Base-by-base conservation (phyloP, 2,113 vertebrate species). In the Scophthalmus maximus region DNA sequence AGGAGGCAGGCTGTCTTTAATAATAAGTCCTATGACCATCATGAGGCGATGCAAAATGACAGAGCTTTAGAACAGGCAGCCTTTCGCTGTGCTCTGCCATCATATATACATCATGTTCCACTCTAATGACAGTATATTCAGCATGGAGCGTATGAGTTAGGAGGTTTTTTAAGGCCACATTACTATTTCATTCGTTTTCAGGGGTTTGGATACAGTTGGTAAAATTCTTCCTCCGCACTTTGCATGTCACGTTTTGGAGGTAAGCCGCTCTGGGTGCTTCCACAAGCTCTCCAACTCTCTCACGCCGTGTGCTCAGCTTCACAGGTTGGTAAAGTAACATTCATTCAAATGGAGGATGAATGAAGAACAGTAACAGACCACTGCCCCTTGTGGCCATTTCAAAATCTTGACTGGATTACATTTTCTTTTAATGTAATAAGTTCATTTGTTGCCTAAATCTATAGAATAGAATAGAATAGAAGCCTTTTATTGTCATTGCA, bases 1-100 rank as follows among this genome's bases (percentile, higher is more conserved):
- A 53, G 55, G 65, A 86, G 27, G 70, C 74, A 32, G 53, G 59
- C 74, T 49, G 68, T 82, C 76, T 77, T 87, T 66, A 74, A 66
- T 70, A 69, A 84, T 74, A 86, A 82, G 34, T 60, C 40, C 47
- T 38, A 50, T 58, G 73, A 73, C 81, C 52, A 46, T 78, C 68
- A 32, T 56, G 49, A 64, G 46, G 59, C 8, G 0, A 59, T 3
- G 38, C 50, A 60, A 65, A 79, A 65, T 22, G 44, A 30, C 22
- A 52, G 34, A 40, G 61, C 50, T 68, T 51, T 17, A 29, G 18
- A 61, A 23, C 17, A 27, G 57, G 40, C 9, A 4, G 61, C 55
- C 70, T 78, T 80, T 63, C 6, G 20, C n/a, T 44, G 30, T 34
- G 46, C 49, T 51, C 15, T 58, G 14, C 36, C 32, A 56, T 62